These are phyloP conservation scores for Scarus forsteni DNA, from an alignment of 2,797 vertebrate genomes.

Conservation along the genomic window DNA sequence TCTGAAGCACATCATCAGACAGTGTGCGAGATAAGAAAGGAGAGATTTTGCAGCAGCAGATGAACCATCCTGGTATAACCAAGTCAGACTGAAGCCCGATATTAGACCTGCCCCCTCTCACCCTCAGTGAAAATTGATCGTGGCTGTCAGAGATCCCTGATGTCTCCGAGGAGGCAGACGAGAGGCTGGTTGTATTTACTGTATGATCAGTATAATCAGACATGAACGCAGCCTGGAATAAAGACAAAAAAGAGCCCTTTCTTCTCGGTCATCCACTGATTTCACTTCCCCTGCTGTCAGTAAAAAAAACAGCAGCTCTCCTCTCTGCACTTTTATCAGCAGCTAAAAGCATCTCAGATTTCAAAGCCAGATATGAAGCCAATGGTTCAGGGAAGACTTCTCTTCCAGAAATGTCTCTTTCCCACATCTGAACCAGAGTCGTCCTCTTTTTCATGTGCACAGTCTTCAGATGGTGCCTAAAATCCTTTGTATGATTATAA, in stretches of 20 bases:
- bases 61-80: background rate
- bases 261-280: slow-evolving; percentile 4
- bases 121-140: background rate
- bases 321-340: slow-evolving; percentile 19
- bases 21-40: background rate
- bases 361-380: slow-evolving; percentile 36
- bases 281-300: slow-evolving; percentile 9
- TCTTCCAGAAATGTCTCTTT: slow-evolving; percentile 8
- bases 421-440: slow-evolving; percentile 41
- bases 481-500: slow-evolving; percentile 61
- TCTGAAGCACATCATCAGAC: too few relatives aligned
- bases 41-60: background rate
- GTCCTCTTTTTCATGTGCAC: slow-evolving; percentile 21
- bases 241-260: background rate
- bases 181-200: background rate
- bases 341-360: slow-evolving; percentile 38
- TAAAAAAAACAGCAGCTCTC: slow-evolving; percentile 9
- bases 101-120: background rate
- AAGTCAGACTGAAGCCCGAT: slow-evolving; percentile 4
- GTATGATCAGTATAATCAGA: background rate
- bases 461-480: slow-evolving; percentile 59
- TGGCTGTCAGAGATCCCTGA: background rate
- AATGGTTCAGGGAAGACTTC: slow-evolving; percentile 33
- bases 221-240: background rate
- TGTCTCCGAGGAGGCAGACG: background rate